These are phyloP conservation scores for Podiceps cristatus DNA, from an alignment of 2,113 vertebrate genomes.

Conservation along the genomic window DNA sequence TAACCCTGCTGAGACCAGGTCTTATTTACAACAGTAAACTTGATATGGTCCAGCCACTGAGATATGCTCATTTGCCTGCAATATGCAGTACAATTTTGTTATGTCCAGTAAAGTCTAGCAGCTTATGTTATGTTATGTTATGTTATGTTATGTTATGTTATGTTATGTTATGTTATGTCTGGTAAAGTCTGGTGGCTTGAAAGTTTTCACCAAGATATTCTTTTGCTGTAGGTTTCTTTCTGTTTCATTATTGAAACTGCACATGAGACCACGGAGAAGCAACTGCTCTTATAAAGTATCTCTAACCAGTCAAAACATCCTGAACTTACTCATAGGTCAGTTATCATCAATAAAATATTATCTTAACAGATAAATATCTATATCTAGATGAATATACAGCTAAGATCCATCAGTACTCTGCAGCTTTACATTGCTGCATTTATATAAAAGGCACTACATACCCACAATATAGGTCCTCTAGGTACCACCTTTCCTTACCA, in stretches of 20 bases:
- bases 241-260: not conserved
- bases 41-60: not conserved
- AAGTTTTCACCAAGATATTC: not conserved
- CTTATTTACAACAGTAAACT: not conserved
- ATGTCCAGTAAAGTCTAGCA: not conserved
- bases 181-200: not conserved
- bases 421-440: not conserved
- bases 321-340: not conserved
- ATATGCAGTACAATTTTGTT: not conserved
- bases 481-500: not conserved
- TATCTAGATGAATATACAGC: not conserved
- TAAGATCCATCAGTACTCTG: not conserved
- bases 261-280: not conserved
- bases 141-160: not conserved
- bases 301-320: not conserved
- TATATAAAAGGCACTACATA: not conserved
- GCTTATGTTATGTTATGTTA: no score
- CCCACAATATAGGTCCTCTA: accelerated
- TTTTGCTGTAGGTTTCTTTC: not conserved
- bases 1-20: not conserved
- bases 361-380: not conserved
- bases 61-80: not conserved
- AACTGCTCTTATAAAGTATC: not conserved
- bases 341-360: not conserved
- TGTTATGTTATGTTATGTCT: not conserved